These are phyloP conservation scores for Trichacis sp. DNA, from an alignment of 2,888 invertebrate species.

Conservation along the genomic window DNA sequence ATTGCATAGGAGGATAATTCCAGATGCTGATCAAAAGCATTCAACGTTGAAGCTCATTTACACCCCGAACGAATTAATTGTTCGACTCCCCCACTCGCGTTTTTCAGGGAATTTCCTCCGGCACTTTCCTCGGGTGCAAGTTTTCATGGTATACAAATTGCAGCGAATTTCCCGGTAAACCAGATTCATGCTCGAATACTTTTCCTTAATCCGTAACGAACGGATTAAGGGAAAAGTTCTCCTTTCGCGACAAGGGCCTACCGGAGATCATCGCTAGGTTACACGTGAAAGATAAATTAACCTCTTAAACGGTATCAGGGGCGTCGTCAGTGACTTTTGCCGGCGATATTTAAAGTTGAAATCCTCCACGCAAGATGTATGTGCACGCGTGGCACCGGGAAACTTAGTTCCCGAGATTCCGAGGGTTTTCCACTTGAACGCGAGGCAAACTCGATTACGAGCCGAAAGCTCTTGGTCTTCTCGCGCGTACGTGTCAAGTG, in stretches of 20 bases:
- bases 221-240: slow-evolving; percentile 27
- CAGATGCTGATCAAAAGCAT: slow-evolving; percentile 17
- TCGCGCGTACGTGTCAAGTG: slow-evolving; percentile 19
- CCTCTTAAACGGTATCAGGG: slow-evolving; percentile 40
- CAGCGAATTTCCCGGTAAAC: slow-evolving; percentile 23
- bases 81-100: background rate
- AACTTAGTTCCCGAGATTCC: slow-evolving; percentile 29
- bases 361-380: slow-evolving; percentile 35
- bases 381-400: slow-evolving; percentile 28
- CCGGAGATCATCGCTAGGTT: slow-evolving; percentile 29
- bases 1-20: too few relatives aligned
- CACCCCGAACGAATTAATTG: background rate
- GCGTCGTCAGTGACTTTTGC: slow-evolving; percentile 41
- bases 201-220: background rate
- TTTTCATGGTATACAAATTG: slow-evolving; percentile 25
- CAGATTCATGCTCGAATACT: slow-evolving; percentile 17
- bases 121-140: background rate
- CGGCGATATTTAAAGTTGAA: slow-evolving; percentile 41
- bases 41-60: background rate
- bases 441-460: slow-evolving; percentile 39
- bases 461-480: slow-evolving; percentile 10
- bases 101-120: background rate
- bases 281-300: slow-evolving; percentile 41
- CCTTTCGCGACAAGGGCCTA: slow-evolving; percentile 9
- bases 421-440: slow-evolving; percentile 40